Evolutionary conservation across 2,797 vertebrate species (phyloP).

Genomic region (Manis crassicaudata): DNA sequence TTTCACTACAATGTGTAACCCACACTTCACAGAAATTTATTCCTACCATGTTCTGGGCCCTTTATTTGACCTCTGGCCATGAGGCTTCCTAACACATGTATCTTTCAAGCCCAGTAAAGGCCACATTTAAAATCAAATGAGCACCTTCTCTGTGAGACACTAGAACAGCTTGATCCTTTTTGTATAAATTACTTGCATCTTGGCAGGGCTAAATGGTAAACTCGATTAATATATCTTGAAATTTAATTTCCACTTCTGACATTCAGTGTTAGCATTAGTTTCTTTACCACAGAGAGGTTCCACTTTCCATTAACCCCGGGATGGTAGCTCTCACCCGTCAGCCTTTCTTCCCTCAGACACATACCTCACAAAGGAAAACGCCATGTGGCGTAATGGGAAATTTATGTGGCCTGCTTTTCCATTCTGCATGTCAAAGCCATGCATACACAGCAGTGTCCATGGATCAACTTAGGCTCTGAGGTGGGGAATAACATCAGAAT

Average conservation of each 20-base stretch:
- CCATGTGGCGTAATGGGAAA: fast-evolving
- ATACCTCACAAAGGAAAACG: background rate
- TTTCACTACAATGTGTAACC: background rate
- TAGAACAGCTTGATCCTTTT: conserved; percentile 48
- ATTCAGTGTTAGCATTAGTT: background rate
- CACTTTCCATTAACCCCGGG: conserved; percentile 1
- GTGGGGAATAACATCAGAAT: background rate
- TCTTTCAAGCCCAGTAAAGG: conserved; percentile 48
- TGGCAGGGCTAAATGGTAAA: conserved; percentile 56
- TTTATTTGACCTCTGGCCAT: background rate
- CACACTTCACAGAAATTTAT: background rate
- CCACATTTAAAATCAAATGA: conserved; percentile 19
- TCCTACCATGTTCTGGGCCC: background rate
- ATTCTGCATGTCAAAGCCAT: background rate
- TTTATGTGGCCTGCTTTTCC: background rate
- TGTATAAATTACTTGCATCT: conserved; percentile 42
- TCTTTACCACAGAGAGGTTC: conserved; percentile 39
- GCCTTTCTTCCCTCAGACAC: background rate
- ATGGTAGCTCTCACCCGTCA: background rate
- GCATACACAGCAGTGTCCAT: fast-evolving
- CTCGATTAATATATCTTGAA: conserved; percentile 68
- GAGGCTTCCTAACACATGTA: background rate
- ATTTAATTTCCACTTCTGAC: conserved; percentile 53
- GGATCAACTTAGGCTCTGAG: too few relatives aligned
- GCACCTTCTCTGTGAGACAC: conserved; percentile 36